A percentile compares a stretch with the other conserved stretches of the same genome.
phyloP scores from a whole-genome alignment of 2,797 vertebrate species.

The Enoplosus armatus region DNA sequence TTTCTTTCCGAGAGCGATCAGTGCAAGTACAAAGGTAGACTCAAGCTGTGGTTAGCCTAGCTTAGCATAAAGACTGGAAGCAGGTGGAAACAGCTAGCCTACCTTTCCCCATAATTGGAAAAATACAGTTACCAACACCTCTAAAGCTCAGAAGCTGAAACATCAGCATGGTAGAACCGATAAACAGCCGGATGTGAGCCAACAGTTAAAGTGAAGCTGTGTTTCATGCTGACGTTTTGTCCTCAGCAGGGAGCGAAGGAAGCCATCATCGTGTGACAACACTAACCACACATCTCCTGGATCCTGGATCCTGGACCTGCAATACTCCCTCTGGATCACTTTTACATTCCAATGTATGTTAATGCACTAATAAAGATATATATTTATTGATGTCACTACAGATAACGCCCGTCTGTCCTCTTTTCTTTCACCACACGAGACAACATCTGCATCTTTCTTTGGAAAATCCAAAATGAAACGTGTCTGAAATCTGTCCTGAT shows the following conservation, averaged over 20 bases:
- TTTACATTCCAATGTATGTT: constrained; percentile 57
- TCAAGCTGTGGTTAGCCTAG: too few relatives aligned
- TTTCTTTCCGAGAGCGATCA: too few relatives aligned
- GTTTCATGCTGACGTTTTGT: constrained; percentile 13
- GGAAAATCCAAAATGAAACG: not conserved
- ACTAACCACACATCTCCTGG: constrained; percentile 60
- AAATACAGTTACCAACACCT: too few relatives aligned
- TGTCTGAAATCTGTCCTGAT: too few relatives aligned
- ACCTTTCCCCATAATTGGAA: too few relatives aligned
- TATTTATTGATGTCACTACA: constrained; percentile 68
- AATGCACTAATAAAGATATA: constrained; percentile 60
- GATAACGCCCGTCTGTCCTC: not conserved
- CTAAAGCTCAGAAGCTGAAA: too few relatives aligned
- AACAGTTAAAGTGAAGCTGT: too few relatives aligned
- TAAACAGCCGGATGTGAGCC: too few relatives aligned
- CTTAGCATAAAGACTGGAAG: too few relatives aligned
- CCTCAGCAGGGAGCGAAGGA: constrained; percentile 85
- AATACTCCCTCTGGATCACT: constrained; percentile 21
- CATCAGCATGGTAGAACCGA: too few relatives aligned
- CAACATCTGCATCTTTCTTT: not conserved
- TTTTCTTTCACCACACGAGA: not conserved
- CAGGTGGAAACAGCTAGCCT: too few relatives aligned
- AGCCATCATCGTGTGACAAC: constrained; percentile 47
- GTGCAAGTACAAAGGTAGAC: too few relatives aligned
- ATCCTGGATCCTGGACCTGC: constrained; percentile 5